Percentiles rank a stretch among this genome's conserved stretches.
phyloP scores from a whole-genome alignment of 92 coral and sea anemone species.

The Meandrina meandrites region DNA sequence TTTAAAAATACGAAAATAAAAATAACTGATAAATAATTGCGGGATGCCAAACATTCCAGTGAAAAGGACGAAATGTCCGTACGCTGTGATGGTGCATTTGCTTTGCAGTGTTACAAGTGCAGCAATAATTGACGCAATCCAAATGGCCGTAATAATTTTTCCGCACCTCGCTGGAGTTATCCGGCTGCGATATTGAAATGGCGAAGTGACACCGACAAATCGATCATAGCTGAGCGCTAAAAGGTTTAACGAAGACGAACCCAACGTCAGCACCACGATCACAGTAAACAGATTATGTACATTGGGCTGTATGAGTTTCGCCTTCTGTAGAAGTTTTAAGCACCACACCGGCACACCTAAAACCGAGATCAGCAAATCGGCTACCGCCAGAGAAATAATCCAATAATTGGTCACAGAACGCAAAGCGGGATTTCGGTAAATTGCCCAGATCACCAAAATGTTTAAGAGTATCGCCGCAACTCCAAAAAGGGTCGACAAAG shows the following conservation, averaged over 20 bases:
- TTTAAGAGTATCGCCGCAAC: conserved; percentile 14
- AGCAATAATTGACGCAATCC: conserved; percentile 6
- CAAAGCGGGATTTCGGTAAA: neutral
- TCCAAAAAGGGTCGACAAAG: conserved; percentile 7
- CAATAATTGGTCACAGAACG: conserved; percentile 14
- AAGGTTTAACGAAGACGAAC: conserved; percentile 37
- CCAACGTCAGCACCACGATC: conserved; percentile 6
- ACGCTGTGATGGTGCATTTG: conserved; percentile 5
- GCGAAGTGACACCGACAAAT: conserved; percentile 36
- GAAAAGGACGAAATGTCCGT: conserved; percentile 16
- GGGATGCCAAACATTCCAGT: conserved; percentile 24
- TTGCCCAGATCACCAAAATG: conserved; percentile 10
- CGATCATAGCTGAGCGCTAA: conserved; percentile 42
- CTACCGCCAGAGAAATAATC: conserved; percentile 19
- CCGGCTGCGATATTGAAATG: conserved; percentile 2
- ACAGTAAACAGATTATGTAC: conserved; percentile 18
- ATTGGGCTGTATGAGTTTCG: neutral
- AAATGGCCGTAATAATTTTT: neutral
- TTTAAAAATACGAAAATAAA: conserved; percentile 29
- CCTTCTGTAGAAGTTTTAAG: conserved; percentile 20
- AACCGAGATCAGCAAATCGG: conserved; percentile 15
- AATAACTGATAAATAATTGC: conserved; percentile 26
- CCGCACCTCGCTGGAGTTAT: conserved; percentile 3
- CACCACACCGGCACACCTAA: conserved; percentile 31
- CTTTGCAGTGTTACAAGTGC: conserved; percentile 18